Evolutionary conservation across 1,140 invertebrate genomes (phyloP).

Genomic region (Drosophila repletoides): DNA sequence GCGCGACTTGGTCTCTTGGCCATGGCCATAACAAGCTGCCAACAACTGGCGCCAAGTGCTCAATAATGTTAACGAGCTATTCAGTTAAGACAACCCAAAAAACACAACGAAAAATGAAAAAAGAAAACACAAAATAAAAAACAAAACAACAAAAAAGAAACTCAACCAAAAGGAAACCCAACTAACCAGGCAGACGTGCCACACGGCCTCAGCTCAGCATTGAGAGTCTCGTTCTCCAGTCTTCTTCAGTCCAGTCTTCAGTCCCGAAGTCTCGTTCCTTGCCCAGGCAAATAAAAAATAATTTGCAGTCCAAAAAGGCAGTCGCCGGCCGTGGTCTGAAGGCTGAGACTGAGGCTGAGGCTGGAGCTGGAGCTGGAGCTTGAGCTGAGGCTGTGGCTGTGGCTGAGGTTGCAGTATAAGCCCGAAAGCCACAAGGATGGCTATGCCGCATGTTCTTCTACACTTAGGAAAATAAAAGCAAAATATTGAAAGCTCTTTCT

Average conservation of each 20-base stretch:
- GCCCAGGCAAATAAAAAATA: slow-evolving; percentile 75
- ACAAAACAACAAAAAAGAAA: slow-evolving; percentile 21
- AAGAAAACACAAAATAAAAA: slow-evolving; percentile 21
- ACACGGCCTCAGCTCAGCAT: slow-evolving; percentile 23
- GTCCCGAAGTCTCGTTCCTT: slow-evolving; percentile 26
- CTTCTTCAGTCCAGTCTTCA: slow-evolving; percentile 10
- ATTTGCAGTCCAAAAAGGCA: slow-evolving; percentile 75
- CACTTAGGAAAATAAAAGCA: too few species aligned
- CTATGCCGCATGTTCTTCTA: not conserved
- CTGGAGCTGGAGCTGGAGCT: not conserved
- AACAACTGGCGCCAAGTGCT: slow-evolving; percentile 82
- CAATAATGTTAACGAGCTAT: slow-evolving; percentile 82
- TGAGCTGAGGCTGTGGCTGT: not conserved
- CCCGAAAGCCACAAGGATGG: slow-evolving; percentile 2
- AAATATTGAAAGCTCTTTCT: too few species aligned
- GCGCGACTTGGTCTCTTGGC: slow-evolving; percentile 54
- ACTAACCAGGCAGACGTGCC: slow-evolving; percentile 67
- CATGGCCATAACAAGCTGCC: slow-evolving; percentile 78
- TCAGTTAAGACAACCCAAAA: slow-evolving; percentile 77
- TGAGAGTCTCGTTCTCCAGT: not conserved
- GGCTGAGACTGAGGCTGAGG: not conserved
- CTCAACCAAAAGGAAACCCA: slow-evolving; percentile 25
- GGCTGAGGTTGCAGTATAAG: not conserved
- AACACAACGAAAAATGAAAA: slow-evolving; percentile 31
- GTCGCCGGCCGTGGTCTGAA: not conserved